Percentiles rank a stretch among this genome's conserved stretches.
These are phyloP conservation scores for Nomada fucata DNA, from an alignment of 2,888 invertebrate species.

Conservation along the genomic window DNA sequence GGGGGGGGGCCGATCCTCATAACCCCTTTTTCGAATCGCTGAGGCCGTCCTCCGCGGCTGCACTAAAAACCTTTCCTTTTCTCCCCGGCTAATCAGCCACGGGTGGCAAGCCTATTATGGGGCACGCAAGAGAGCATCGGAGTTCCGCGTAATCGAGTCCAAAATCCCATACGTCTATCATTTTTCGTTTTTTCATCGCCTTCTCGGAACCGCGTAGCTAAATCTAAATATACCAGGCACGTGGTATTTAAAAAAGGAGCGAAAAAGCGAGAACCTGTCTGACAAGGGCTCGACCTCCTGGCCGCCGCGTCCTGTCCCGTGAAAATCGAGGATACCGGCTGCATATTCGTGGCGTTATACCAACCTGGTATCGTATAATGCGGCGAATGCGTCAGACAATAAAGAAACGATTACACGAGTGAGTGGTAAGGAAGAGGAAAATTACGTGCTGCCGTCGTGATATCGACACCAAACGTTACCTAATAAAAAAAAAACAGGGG, in stretches of 20 bases:
- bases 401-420: not conserved
- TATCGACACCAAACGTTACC: not conserved
- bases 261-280: constrained; percentile 58
- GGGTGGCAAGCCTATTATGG: constrained; percentile 41
- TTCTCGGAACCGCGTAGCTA: not conserved
- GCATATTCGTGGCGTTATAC: constrained; percentile 31
- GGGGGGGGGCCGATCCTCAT: not conserved
- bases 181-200: not conserved
- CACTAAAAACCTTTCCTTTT: not conserved
- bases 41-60: not conserved
- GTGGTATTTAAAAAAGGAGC: constrained; percentile 36
- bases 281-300: constrained; percentile 37
- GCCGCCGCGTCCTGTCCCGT: constrained; percentile 26
- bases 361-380: constrained; percentile 13
- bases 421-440: not conserved
- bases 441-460: not conserved
- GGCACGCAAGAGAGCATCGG: not conserved
- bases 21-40: not conserved
- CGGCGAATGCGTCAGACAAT: not conserved
- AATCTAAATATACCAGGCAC: constrained; percentile 51
- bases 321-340: constrained; percentile 53
- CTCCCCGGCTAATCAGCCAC: not conserved
- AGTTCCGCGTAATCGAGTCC: constrained; percentile 26
- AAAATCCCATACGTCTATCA: not conserved
- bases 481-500: not conserved